Evolutionary conservation across 2,113 vertebrate genomes (phyloP).

Genomic region (Pipra filicauda): DNA sequence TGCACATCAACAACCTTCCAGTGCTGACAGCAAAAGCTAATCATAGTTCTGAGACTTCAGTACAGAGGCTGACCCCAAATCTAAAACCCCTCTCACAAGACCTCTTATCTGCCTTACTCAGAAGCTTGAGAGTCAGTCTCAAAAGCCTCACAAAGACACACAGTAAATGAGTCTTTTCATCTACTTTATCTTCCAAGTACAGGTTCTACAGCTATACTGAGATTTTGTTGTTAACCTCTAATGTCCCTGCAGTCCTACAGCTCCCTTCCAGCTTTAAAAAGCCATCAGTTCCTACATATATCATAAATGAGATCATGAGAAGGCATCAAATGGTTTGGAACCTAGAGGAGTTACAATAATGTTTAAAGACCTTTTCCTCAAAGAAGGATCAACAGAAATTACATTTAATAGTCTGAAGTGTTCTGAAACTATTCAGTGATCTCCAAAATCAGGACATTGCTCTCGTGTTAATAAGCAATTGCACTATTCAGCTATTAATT

Average conservation of each 20-base stretch:
- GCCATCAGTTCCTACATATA: not conserved
- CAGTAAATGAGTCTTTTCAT: not conserved
- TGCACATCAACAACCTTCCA: not conserved
- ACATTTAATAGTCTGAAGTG: not conserved
- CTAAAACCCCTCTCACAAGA: not conserved
- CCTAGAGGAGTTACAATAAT: not conserved
- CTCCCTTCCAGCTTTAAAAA: not conserved
- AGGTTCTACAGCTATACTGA: not conserved
- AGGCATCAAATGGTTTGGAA: not conserved
- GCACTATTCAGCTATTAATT: not conserved
- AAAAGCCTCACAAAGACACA: not conserved
- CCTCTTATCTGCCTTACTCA: not conserved
- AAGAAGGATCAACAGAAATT: not conserved
- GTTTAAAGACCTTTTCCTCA: not conserved
- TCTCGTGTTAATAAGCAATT: not conserved
- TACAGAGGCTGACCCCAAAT: not conserved
- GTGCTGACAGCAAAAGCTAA: not conserved
- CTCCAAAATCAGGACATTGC: not conserved
- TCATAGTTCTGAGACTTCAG: not conserved
- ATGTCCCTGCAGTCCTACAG: fast-evolving
- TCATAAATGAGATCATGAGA: not conserved
- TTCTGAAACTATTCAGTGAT: not conserved
- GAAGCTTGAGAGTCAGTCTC: not conserved
- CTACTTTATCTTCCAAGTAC: not conserved
- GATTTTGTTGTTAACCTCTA: not conserved